Conservation (phyloP, 2,113 vertebrate genomes). For the Nannobrachium achirus region DNA sequence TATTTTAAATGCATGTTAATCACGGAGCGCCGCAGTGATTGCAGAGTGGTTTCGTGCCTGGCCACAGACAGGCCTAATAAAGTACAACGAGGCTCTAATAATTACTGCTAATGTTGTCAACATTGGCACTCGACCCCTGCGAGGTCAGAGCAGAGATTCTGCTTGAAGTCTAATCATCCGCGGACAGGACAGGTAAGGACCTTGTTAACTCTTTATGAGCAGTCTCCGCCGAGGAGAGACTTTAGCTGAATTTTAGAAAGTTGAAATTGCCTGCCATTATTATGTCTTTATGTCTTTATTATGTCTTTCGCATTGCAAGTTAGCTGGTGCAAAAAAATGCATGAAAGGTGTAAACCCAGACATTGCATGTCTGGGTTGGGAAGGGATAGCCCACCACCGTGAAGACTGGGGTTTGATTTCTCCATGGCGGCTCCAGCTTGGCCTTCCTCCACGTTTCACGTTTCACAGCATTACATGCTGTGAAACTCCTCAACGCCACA, state of each 20-base stretch:
- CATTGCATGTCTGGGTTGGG: no score
- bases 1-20: slow-evolving; percentile 42
- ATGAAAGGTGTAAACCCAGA: no score
- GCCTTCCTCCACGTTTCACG: no score
- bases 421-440: no score
- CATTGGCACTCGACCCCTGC: slow-evolving; percentile 14
- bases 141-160: slow-evolving; percentile 10
- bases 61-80: slow-evolving; percentile 62
- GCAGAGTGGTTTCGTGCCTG: slow-evolving; percentile 54
- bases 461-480: no score
- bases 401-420: no score
- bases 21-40: slow-evolving; percentile 8
- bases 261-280: no score
- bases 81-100: slow-evolving; percentile 54
- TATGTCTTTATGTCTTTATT: no score
- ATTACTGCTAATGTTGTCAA: slow-evolving; percentile 61
- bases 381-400: no score
- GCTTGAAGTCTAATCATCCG: neutral
- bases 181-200: slow-evolving; percentile 32
- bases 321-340: no score
- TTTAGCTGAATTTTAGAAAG: slow-evolving; percentile 6
- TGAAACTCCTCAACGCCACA: no score
- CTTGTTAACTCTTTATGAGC: neutral
- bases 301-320: no score
- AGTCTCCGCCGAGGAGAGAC: neutral